These are phyloP conservation scores for Rhimphoctona megacephalus DNA, from an alignment of 2,888 invertebrate species.

Conservation along the genomic window DNA sequence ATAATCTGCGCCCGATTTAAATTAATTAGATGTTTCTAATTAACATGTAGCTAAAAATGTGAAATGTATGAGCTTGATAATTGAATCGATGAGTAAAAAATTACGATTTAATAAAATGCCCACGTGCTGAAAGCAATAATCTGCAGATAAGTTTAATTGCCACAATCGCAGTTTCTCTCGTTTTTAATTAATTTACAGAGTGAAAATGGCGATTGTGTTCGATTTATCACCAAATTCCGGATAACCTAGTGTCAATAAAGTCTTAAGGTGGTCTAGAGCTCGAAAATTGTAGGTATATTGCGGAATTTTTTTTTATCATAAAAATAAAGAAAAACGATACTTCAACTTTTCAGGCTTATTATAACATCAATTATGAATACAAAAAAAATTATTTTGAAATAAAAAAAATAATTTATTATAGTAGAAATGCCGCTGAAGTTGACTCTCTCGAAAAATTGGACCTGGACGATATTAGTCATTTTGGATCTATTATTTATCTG, in stretches of 20 bases:
- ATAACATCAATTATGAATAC: too few species aligned
- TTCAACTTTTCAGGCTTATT: too few species aligned
- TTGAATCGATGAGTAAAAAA: constrained; percentile 6
- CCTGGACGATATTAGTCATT: too few species aligned
- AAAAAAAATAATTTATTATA: too few species aligned
- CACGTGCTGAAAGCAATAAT: constrained; percentile 19
- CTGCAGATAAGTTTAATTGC: constrained; percentile 20
- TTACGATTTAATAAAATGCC: neutral
- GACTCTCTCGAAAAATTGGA: too few species aligned
- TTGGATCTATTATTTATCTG: too few species aligned
- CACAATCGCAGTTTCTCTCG: constrained; percentile 14
- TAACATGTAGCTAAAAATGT: constrained; percentile 1
- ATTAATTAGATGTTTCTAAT: constrained; percentile 18
- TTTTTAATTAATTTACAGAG: constrained; percentile 16
- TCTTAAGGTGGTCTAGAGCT: too few species aligned
- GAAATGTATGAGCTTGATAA: constrained; percentile 7
- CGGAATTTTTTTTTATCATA: too few species aligned
- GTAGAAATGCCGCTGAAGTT: too few species aligned
- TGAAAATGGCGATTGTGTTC: neutral
- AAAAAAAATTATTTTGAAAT: too few species aligned
- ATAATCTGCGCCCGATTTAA: neutral
- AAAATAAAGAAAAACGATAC: too few species aligned
- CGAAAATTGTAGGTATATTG: too few species aligned
- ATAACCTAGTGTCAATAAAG: neutral
- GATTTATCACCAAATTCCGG: constrained; percentile 1